Percentiles rank a stretch among this genome's conserved stretches.
phyloP scores from a whole-genome alignment of 2,888 invertebrate species.

The Zeuzera pyrina region DNA sequence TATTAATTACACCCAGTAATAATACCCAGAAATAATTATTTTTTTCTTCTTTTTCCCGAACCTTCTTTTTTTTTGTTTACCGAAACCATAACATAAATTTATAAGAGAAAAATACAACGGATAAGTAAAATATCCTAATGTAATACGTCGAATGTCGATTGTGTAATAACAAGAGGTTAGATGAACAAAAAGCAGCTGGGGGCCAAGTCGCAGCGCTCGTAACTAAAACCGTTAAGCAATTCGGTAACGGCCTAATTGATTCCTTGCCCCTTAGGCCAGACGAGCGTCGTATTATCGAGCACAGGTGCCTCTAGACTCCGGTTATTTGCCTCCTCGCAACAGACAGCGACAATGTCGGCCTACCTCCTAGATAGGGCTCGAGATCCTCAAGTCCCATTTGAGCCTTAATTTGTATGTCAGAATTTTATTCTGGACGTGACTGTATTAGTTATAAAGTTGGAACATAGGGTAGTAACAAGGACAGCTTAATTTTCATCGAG shows the following conservation, averaged over 20 bases:
- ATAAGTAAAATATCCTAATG: conserved; percentile 63
- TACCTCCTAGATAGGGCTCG: conserved; percentile 36
- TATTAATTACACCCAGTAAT: too few relatives aligned
- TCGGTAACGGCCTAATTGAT: conserved; percentile 69
- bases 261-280: conserved; percentile 66
- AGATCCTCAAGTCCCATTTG: conserved; percentile 46
- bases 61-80: too few relatives aligned
- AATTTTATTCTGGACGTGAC: conserved; percentile 59
- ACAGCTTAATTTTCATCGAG: conserved; percentile 56
- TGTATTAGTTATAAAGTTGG: conserved; percentile 55
- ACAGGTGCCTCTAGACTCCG: conserved; percentile 59
- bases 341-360: conserved; percentile 47
- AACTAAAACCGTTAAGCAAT: conserved; percentile 67
- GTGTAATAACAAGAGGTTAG: conserved; percentile 65
- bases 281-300: conserved; percentile 67
- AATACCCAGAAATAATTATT: too few relatives aligned
- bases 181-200: conserved; percentile 69
- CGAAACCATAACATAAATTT: too few relatives aligned
- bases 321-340: conserved; percentile 56
- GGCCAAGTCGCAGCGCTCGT: conserved; percentile 60
- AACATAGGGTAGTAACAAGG: conserved; percentile 43
- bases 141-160: conserved; percentile 59
- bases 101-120: too few relatives aligned
- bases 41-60: too few relatives aligned
- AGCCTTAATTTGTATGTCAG: conserved; percentile 62